These are phyloP conservation scores for Ylistrum balloti DNA, from an alignment of 1,140 invertebrate species.

Conservation along the genomic window DNA sequence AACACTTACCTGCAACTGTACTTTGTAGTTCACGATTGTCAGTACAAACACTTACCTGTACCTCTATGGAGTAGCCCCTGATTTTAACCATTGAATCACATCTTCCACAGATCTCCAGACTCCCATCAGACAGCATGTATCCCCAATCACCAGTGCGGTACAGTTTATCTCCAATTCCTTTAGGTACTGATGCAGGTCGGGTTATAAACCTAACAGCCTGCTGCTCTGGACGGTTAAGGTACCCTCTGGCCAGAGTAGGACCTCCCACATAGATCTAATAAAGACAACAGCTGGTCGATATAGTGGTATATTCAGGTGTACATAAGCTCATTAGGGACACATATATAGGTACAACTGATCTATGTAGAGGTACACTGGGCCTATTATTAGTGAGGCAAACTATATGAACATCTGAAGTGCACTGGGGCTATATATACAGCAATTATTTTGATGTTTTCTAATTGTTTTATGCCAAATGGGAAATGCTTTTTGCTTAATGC, in stretches of 20 bases:
- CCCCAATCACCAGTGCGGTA: conserved; percentile 84
- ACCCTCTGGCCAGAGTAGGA: conserved; percentile 83
- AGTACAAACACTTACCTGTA: conserved; percentile 82
- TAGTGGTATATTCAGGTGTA: too few species aligned
- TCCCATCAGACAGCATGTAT: conserved; percentile 83
- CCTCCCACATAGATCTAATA: conserved; percentile 84
- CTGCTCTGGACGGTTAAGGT: conserved; percentile 84
- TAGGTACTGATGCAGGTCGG: conserved; percentile 64
- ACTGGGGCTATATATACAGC: too few species aligned
- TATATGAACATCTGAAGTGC: too few species aligned
- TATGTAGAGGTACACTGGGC: too few species aligned
- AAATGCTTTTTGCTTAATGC: too few species aligned
- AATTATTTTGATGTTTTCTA: too few species aligned
- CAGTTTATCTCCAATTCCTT: conserved; percentile 72
- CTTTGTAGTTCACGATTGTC: too few species aligned
- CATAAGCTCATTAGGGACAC: too few species aligned
- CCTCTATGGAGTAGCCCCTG: conserved; percentile 84
- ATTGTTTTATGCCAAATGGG: too few species aligned
- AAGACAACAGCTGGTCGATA: neutral
- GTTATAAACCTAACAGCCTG: conserved; percentile 83
- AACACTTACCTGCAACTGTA: too few species aligned
- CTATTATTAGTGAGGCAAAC: too few species aligned
- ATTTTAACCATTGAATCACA: conserved; percentile 85
- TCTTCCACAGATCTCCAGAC: conserved; percentile 84
- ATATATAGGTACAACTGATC: too few species aligned